Evolutionary conservation across 2,888 invertebrate genomes (phyloP).

Genomic region (Trachelus troglodyta): DNA sequence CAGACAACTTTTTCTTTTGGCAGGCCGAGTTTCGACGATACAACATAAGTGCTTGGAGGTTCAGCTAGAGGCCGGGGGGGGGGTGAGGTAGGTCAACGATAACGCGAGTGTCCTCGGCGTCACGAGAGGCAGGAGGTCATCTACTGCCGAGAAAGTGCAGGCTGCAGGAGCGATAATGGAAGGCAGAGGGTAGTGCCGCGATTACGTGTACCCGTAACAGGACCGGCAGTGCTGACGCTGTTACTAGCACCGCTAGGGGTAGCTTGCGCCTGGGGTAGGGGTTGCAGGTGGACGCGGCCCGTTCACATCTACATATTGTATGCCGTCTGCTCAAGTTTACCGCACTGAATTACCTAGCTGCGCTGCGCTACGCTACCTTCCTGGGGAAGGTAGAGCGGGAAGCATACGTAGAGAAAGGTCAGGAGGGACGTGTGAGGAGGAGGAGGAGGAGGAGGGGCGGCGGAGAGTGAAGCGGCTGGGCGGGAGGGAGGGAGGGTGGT

Average conservation of each 20-base stretch:
- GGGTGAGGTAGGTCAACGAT: neutral
- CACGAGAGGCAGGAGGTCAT: neutral
- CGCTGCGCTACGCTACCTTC: slow-evolving; percentile 19
- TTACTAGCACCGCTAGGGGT: neutral
- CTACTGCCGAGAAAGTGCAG: neutral
- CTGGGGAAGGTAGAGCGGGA: slow-evolving; percentile 5
- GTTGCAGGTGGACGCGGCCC: slow-evolving; percentile 32
- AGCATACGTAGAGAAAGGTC: neutral
- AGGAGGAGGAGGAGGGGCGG: slow-evolving; percentile 12
- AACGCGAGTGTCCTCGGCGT: neutral
- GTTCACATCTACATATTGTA: slow-evolving; percentile 45
- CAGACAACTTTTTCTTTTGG: neutral
- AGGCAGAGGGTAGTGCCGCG: neutral
- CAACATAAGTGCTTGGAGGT: neutral
- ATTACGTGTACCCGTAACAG: neutral
- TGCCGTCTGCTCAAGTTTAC: slow-evolving; percentile 44
- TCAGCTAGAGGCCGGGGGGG: neutral
- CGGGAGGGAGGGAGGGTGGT: slow-evolving; percentile 21
- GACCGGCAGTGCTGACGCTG: neutral
- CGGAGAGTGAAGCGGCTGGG: slow-evolving; percentile 24
- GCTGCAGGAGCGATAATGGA: neutral
- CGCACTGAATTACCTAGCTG: slow-evolving; percentile 44
- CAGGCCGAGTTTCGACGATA: neutral
- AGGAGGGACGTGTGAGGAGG: neutral
- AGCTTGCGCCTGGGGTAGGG: slow-evolving; percentile 2